A percentile compares a stretch with the other conserved stretches of the same genome.
Evolutionary conservation across 2,113 vertebrate genomes (phyloP).

Genomic region (Amblyopsis rosae): DNA sequence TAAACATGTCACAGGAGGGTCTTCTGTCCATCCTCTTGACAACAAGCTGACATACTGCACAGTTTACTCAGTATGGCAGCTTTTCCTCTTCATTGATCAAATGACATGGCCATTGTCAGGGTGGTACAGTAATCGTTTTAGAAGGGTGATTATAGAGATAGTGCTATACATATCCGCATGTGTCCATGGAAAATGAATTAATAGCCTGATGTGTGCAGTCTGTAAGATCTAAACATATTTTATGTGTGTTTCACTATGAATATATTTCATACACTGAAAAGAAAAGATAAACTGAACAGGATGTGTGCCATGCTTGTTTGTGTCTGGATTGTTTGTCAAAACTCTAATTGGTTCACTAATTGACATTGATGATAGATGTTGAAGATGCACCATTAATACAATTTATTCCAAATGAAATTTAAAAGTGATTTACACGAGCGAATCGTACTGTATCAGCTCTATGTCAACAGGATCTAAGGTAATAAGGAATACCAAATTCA

Average conservation of each 20-base stretch:
- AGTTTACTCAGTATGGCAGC: slow-evolving; percentile 9
- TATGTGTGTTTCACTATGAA: neutral
- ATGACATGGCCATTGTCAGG: slow-evolving; percentile 43
- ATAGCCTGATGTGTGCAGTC: neutral
- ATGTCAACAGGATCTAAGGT: too few relatives aligned
- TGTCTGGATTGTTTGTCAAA: too few relatives aligned
- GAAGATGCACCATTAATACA: too few relatives aligned
- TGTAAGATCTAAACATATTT: neutral
- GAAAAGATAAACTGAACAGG: neutral
- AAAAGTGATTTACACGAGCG: too few relatives aligned
- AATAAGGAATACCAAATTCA: too few relatives aligned
- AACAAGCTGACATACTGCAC: neutral
- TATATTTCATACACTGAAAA: slow-evolving; percentile 8
- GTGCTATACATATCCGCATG: slow-evolving; percentile 37
- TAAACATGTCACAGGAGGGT: neutral
- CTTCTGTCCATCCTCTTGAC: slow-evolving; percentile 2
- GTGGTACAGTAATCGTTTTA: slow-evolving; percentile 59
- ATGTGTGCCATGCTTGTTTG: too few relatives aligned
- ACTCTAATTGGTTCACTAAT: too few relatives aligned
- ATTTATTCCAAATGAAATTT: too few relatives aligned
- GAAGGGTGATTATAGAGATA: slow-evolving; percentile 68
- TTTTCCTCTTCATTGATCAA: slow-evolving; percentile 42
- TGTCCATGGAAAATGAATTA: neutral
- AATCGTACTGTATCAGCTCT: too few relatives aligned
- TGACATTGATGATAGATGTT: too few relatives aligned